These are phyloP conservation scores for Vollenhovia emeryi DNA, from an alignment of 1,140 invertebrate species.

Conservation along the genomic window DNA sequence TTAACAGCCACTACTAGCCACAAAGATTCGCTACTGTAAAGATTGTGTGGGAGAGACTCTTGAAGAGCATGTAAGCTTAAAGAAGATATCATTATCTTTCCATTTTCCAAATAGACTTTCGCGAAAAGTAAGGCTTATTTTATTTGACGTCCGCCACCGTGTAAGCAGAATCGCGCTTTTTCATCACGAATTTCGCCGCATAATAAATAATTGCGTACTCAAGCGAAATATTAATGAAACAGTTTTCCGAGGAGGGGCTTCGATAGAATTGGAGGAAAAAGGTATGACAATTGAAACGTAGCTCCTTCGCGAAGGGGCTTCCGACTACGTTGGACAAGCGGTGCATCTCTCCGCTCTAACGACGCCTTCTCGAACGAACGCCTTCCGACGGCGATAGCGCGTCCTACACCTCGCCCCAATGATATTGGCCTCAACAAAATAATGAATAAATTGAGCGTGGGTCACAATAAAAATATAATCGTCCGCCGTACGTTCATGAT, in stretches of 20 bases:
- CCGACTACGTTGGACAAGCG: background rate
- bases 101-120: background rate
- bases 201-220: background rate
- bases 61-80: background rate
- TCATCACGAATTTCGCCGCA: background rate
- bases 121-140: background rate
- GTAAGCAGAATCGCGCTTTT: background rate
- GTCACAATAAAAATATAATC: conserved; percentile 80
- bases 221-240: background rate
- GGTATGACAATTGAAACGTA: background rate
- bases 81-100: background rate
- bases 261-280: background rate
- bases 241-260: background rate
- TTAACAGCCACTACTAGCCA: background rate
- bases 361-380: conserved; percentile 59
- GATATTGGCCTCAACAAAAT: conserved; percentile 82
- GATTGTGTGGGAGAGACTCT: background rate
- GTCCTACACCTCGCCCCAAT: conserved; percentile 76
- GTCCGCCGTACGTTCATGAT: conserved; percentile 78
- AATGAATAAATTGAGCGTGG: conserved; percentile 81
- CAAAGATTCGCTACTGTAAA: background rate
- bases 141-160: background rate
- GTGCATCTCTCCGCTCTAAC: background rate
- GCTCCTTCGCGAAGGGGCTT: background rate
- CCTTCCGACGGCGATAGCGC: conserved; percentile 69